Base-by-base conservation (phyloP, 2,797 vertebrate genomes). In the Cyprinella venusta region DNA sequence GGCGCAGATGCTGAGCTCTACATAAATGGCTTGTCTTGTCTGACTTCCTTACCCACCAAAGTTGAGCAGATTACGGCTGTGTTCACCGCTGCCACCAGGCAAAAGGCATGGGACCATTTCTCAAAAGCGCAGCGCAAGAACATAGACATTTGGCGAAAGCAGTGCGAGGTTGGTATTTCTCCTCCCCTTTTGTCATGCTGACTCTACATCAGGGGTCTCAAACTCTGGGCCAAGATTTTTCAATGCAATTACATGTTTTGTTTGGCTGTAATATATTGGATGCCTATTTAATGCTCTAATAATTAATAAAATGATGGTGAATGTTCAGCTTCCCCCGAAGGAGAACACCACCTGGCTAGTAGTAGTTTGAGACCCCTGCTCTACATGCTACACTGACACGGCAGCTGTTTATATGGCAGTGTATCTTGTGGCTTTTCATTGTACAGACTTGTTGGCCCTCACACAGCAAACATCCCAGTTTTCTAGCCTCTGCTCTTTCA, bases 21-120 rank as follows among this genome's bases (percentile, higher is more conserved):
- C 96, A 96, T 98, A 98, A 98, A 98, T 92, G 95, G 95, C 96
- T 96, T 98, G 96, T 98, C 97, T 98, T 98, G 96, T 98, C 96
- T 98, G 95, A 97, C 95, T 96, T 95, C 95, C 96, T 95, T 95
- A 94, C 96, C 94, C 96, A 96, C 96, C 93, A 94, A 97, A 99
- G 98, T 99, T 95, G 98, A 99, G 96, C 97, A 99, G 97, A 99
- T 99, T 96, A 96, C 96, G 92, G 94, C 95, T 92, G 97, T 99
- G 94, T 99, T 99, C 96, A 96, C 96, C 95, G 97, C 97, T 93
- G 96, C 98, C 93, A 95, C 96, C 95, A 95, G 97, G 94, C 97
- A 99, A 96, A 98, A 98, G 97, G 97, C 98, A 92, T 99, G 98
- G 98, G 98, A 99, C 96, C 98, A 99, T 98, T 99, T 99, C 97